phyloP scores from a whole-genome alignment of 2,113 vertebrate species.

The Phrynosoma platyrhinos region DNA sequence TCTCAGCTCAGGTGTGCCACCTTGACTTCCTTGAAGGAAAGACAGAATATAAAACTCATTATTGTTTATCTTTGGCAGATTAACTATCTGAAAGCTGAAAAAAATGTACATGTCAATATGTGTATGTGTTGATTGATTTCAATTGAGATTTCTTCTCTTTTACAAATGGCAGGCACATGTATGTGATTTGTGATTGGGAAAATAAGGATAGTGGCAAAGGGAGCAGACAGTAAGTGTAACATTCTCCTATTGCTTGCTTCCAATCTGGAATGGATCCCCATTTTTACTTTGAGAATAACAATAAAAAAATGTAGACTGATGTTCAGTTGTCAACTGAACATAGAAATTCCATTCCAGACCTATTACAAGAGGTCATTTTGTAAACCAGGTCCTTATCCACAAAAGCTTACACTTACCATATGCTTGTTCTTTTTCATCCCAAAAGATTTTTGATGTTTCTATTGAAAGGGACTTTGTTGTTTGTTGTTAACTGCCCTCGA shows the following conservation, averaged over 20 bases:
- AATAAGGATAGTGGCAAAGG: no score
- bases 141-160: neutral
- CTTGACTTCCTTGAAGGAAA: no score
- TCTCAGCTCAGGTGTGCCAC: no score
- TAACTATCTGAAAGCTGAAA: neutral
- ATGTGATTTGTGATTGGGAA: neutral
- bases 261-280: no score
- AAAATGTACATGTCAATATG: neutral
- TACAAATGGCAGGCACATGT: neutral
- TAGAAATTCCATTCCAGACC: neutral
- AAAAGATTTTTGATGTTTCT: neutral
- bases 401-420: neutral
- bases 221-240: neutral
- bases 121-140: neutral
- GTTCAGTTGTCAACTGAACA: neutral
- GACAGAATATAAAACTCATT: neutral
- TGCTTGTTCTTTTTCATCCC: neutral
- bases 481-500: no score
- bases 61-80: neutral
- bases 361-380: neutral
- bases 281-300: neutral
- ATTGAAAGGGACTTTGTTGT: neutral
- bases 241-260: neutral
- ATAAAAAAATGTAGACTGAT: neutral
- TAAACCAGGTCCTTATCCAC: neutral